A percentile compares a stretch with the other conserved stretches of the same genome.
These are phyloP conservation scores for Sphaerophoria rueppellii DNA, from an alignment of 2,888 invertebrate species.

Conservation along the genomic window DNA sequence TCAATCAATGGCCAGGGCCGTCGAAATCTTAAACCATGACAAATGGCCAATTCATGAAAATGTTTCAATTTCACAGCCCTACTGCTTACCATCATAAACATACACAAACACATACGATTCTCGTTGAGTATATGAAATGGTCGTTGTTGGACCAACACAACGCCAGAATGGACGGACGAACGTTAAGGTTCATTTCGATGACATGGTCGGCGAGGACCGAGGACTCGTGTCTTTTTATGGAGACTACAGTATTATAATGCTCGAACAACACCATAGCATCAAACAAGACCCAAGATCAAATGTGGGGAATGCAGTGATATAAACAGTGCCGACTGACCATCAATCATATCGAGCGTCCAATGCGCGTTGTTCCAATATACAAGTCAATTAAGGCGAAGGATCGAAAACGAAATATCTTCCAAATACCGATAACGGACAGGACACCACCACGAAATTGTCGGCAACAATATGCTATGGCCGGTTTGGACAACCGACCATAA, in stretches of 20 bases:
- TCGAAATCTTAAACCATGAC: slow-evolving; percentile 74
- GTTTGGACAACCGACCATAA: not conserved
- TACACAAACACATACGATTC: not conserved
- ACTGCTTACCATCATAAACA: slow-evolving; percentile 30
- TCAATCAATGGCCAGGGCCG: slow-evolving; percentile 71
- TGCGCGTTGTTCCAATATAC: slow-evolving; percentile 74
- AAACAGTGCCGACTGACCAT: slow-evolving; percentile 74
- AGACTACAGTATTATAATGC: not conserved
- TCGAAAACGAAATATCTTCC: slow-evolving; percentile 71
- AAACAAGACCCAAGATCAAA: slow-evolving; percentile 51
- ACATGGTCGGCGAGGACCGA: slow-evolving; percentile 31
- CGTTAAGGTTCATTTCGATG: slow-evolving; percentile 6
- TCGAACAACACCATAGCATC: not conserved
- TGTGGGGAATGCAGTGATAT: slow-evolving; percentile 71
- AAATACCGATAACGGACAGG: slow-evolving; percentile 72
- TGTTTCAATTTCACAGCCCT: slow-evolving; percentile 72
- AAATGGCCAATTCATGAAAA: slow-evolving; percentile 74
- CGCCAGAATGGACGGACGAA: not conserved
- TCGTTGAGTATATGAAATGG: not conserved
- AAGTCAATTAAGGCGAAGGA: slow-evolving; percentile 74
- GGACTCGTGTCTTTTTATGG: slow-evolving; percentile 35
- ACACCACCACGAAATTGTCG: slow-evolving; percentile 68
- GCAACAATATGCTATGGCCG: slow-evolving; percentile 10
- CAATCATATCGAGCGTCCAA: slow-evolving; percentile 73
- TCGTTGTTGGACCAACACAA: not conserved